phyloP scores from a whole-genome alignment of 2,888 invertebrate genomes.

The Andricus curvator region DNA sequence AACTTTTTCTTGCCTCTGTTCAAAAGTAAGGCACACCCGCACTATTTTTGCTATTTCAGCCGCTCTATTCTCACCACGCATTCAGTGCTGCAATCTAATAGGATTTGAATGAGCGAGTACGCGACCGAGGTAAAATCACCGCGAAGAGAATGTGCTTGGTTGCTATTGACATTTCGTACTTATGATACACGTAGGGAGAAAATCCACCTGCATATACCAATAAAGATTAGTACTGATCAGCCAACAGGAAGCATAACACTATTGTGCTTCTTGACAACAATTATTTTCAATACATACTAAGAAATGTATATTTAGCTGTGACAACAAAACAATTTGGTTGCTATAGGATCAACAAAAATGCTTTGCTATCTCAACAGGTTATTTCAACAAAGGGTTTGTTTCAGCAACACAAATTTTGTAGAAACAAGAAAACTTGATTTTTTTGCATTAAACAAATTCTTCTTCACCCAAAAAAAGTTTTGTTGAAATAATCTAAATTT shows the following conservation, averaged over 20 bases:
- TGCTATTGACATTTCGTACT: conserved; percentile 22
- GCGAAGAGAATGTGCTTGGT: conserved; percentile 17
- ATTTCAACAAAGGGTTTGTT: too few relatives aligned
- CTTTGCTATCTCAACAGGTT: too few relatives aligned
- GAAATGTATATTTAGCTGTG: too few relatives aligned
- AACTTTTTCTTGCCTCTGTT: background rate
- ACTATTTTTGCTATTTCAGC: conserved; percentile 14
- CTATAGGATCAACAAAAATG: too few relatives aligned
- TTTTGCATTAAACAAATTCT: too few relatives aligned
- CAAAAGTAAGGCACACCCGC: background rate
- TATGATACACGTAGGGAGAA: background rate
- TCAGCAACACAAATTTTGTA: too few relatives aligned
- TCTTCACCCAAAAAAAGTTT: too few relatives aligned
- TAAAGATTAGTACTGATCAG: background rate
- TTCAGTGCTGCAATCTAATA: conserved; percentile 22
- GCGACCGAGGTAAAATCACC: conserved; percentile 18
- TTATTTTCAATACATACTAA: too few relatives aligned
- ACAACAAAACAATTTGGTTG: too few relatives aligned
- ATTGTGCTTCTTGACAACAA: too few relatives aligned
- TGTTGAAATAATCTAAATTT: too few relatives aligned
- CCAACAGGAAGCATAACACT: background rate
- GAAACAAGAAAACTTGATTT: too few relatives aligned
- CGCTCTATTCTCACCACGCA: conserved; percentile 2
- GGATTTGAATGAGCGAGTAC: conserved; percentile 28
- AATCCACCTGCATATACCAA: background rate